Conservation (phyloP, 2,797 vertebrate species). For the Coregonus suidteri region DNA sequence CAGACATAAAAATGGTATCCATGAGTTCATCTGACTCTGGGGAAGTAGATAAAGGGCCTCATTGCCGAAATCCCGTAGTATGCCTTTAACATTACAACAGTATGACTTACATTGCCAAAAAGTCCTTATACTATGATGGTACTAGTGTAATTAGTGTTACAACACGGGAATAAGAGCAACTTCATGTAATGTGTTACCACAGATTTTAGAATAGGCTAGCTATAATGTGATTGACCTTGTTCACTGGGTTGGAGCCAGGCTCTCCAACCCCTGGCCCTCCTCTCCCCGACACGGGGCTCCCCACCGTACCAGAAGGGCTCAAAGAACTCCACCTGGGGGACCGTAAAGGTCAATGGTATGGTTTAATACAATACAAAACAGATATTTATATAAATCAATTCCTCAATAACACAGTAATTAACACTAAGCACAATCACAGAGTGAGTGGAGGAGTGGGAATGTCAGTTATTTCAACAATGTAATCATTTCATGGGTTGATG, state of each 20-base stretch:
- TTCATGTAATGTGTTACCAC: not conserved
- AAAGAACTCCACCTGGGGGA: conserved; percentile 90
- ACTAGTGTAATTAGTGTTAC: not conserved
- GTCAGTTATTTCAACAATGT: not conserved
- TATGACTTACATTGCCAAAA: too few species aligned
- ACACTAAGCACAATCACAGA: not conserved
- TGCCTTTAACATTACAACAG: too few species aligned
- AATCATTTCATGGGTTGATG: not conserved
- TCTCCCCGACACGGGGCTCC: conserved; percentile 90
- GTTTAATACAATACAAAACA: not conserved
- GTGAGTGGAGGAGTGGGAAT: not conserved
- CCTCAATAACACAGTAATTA: not conserved
- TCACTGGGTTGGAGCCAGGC: conserved; percentile 83
- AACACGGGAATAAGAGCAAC: not conserved
- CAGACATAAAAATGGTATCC: too few species aligned
- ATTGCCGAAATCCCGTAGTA: too few species aligned
- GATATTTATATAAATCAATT: too few species aligned
- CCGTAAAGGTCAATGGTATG: not conserved
- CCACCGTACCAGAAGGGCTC: conserved; percentile 98
- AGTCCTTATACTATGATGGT: not conserved
- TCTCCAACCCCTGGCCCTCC: conserved; percentile 89
- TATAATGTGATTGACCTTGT: conserved; percentile 74
- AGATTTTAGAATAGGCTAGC: not conserved
- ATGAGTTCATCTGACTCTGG: too few species aligned
- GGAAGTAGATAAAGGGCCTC: too few species aligned